Evolutionary conservation across 2,113 vertebrate species (phyloP).

Genomic region (Macrotus californicus): DNA sequence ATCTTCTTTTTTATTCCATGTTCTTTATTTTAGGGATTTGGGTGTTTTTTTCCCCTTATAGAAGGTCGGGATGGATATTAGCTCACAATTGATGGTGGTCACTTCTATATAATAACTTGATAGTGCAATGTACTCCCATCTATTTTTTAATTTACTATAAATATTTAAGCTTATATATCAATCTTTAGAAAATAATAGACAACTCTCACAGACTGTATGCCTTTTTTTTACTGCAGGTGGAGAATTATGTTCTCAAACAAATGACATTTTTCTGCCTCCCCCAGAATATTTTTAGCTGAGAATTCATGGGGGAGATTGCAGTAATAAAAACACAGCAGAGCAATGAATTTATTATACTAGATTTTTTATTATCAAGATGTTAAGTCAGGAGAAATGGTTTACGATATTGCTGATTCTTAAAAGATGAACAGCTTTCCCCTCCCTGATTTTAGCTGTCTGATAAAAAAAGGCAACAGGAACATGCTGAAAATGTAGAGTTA

Average conservation of each 20-base stretch:
- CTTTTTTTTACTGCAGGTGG: conserved; percentile 66
- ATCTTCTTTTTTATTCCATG: background rate
- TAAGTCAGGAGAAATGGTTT: conserved; percentile 67
- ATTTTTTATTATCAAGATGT: conserved; percentile 62
- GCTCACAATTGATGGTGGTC: conserved; percentile 4
- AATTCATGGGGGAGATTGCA: conserved; percentile 63
- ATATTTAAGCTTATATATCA: conserved; percentile 40
- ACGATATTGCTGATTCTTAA: conserved; percentile 57
- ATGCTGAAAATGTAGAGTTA: conserved; percentile 10
- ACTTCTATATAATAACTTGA: conserved; percentile 11
- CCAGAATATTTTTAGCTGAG: conserved; percentile 70
- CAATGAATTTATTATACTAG: conserved; percentile 66
- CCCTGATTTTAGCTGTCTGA: conserved; percentile 15
- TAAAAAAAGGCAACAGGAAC: conserved; percentile 55
- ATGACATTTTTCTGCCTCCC: conserved; percentile 64
- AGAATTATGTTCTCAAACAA: conserved; percentile 70
- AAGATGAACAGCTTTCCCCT: conserved; percentile 29
- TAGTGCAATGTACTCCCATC: background rate
- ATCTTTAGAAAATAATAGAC: conserved; percentile 59
- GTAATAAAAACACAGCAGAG: conserved; percentile 72
- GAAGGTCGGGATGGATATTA: background rate
- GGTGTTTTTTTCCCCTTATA: background rate
- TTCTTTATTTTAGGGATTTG: background rate
- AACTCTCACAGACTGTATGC: conserved; percentile 66
- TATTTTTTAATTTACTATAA: conserved; percentile 52